Conservation (phyloP, 2,113 vertebrate species). For the Madoqua kirkii region DNA sequence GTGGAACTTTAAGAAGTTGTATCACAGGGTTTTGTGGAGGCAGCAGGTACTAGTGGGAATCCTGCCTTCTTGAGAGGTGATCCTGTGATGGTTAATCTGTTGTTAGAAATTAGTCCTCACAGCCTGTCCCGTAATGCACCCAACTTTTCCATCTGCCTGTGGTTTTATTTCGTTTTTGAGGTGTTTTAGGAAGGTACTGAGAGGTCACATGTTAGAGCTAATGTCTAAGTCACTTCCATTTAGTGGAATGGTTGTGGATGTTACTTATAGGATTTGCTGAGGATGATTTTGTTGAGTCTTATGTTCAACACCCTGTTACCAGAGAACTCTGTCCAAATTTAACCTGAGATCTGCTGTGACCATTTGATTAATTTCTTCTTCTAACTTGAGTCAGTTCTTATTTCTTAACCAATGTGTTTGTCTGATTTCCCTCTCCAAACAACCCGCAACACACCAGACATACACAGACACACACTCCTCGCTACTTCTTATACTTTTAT, state of each 20-base stretch:
- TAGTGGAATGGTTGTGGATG: neutral
- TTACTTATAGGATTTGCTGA: neutral
- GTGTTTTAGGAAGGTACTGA: neutral
- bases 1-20: neutral
- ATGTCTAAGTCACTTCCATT: neutral
- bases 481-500: neutral
- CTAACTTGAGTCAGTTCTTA: neutral
- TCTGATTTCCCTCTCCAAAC: neutral
- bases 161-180: neutral
- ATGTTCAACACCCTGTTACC: neutral
- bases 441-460: accelerated
- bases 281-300: neutral
- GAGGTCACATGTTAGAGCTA: neutral
- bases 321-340: neutral
- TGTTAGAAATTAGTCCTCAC: neutral
- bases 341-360: neutral
- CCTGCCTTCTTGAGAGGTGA: neutral
- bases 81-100: neutral
- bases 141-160: neutral
- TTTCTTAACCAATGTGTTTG: neutral
- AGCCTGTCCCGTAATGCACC: too few species aligned
- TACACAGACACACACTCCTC: accelerated
- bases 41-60: neutral
- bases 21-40: neutral
- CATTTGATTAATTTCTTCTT: neutral